Conservation (phyloP, 1,140 invertebrate species). For the Phymastichus coffea region DNA sequence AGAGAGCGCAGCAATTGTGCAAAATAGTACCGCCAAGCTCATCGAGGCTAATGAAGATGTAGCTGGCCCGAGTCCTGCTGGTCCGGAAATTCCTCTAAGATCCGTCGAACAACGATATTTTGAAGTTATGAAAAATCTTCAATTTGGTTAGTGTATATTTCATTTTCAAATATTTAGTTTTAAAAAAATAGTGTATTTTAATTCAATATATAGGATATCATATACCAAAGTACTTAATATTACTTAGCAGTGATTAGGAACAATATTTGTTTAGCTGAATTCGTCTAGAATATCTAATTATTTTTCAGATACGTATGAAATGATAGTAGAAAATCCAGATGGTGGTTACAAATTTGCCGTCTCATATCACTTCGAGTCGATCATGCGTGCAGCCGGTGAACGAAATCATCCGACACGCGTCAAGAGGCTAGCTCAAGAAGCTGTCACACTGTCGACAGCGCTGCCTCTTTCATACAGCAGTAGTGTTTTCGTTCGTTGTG, state of each 20-base stretch:
- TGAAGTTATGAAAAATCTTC: constrained; percentile 81
- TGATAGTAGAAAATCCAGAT: constrained; percentile 77
- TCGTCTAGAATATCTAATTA: not conserved
- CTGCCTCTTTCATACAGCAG: constrained; percentile 91
- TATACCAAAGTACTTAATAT: no score
- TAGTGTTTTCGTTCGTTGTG: constrained; percentile 94
- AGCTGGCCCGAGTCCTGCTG: constrained; percentile 43
- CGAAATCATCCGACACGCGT: constrained; percentile 82
- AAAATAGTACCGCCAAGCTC: constrained; percentile 63
- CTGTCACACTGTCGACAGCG: constrained; percentile 91
- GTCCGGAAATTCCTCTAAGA: constrained; percentile 56
- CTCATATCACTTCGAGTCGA: constrained; percentile 89
- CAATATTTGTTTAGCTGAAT: no score
- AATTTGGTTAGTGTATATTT: constrained; percentile 78
- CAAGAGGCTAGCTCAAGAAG: constrained; percentile 92
- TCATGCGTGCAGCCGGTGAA: constrained; percentile 82
- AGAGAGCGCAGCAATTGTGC: constrained; percentile 76
- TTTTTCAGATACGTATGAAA: constrained; percentile 81
- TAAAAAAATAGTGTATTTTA: not conserved
- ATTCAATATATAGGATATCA: not conserved
- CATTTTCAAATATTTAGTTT: not conserved
- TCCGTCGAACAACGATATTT: constrained; percentile 76
- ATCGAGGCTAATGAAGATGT: constrained; percentile 49
- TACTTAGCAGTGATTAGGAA: no score
- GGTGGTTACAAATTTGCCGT: constrained; percentile 81